Conservation (phyloP, 2,888 invertebrate genomes). For the Andrena haemorrhoa region DNA sequence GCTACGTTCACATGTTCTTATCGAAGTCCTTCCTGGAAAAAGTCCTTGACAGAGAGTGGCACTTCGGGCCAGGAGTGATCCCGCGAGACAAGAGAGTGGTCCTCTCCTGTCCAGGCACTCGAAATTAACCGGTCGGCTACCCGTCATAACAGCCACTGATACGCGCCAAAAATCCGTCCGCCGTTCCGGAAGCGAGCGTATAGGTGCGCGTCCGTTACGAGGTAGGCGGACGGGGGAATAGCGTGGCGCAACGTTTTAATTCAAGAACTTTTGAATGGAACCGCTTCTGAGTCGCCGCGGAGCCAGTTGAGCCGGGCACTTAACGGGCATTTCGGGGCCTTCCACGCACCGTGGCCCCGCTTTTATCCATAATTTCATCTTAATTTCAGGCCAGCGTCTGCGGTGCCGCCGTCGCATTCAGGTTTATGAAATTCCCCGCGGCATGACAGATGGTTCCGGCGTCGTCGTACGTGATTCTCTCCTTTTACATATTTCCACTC, state of each 20-base stretch:
- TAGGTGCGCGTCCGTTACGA: slow-evolving; percentile 27
- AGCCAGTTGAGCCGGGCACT: slow-evolving; percentile 38
- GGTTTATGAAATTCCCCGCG: slow-evolving; percentile 73
- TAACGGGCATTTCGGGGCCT: slow-evolving; percentile 59
- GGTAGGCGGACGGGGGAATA: slow-evolving; percentile 4
- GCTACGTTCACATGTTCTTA: slow-evolving; percentile 70
- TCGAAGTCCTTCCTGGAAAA: slow-evolving; percentile 77
- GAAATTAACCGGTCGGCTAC: slow-evolving; percentile 71
- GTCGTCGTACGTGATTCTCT: slow-evolving; percentile 72
- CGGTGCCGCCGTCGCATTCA: slow-evolving; percentile 64
- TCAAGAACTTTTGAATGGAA: slow-evolving; percentile 57
- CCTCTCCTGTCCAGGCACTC: slow-evolving; percentile 44
- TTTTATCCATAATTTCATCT: slow-evolving; percentile 75
- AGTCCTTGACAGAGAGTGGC: slow-evolving; percentile 69
- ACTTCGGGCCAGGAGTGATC: slow-evolving; percentile 65
- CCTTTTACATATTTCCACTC: slow-evolving; percentile 57
- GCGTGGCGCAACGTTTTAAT: slow-evolving; percentile 50
- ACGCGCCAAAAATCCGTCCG: slow-evolving; percentile 60
- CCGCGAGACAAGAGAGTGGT: slow-evolving; percentile 68
- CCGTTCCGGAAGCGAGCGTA: slow-evolving; percentile 54
- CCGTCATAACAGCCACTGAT: slow-evolving; percentile 58
- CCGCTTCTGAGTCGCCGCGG: slow-evolving; percentile 32
- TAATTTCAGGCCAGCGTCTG: slow-evolving; percentile 64
- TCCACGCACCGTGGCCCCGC: slow-evolving; percentile 50
- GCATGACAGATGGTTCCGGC: slow-evolving; percentile 77